These are phyloP conservation scores for Agapornis canus DNA, from an alignment of 2,797 vertebrate genomes.

Conservation along the genomic window DNA sequence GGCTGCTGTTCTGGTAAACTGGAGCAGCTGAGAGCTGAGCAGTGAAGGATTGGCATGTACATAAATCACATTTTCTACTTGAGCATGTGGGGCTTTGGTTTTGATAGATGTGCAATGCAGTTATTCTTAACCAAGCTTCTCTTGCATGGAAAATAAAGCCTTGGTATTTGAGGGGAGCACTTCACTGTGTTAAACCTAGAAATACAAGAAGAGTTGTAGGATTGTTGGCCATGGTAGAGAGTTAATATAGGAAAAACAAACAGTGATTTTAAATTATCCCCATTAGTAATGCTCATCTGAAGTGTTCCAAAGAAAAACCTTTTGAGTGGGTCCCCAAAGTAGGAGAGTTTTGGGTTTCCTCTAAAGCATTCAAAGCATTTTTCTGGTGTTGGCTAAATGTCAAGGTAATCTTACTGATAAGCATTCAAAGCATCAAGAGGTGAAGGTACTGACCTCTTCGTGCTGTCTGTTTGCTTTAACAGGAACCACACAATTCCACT, in stretches of 20 bases:
- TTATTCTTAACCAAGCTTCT: neutral
- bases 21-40: neutral
- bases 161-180: neutral
- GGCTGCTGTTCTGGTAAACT: neutral
- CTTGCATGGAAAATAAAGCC: neutral
- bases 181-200: neutral
- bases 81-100: neutral
- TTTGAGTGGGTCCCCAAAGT: neutral
- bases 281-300: neutral
- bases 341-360: neutral
- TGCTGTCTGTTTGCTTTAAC: slow-evolving; percentile 39
- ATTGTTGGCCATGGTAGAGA: neutral
- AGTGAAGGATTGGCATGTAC: neutral
- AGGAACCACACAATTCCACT: slow-evolving; percentile 88
- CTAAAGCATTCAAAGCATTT: neutral
- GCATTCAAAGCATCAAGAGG: neutral
- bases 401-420: neutral
- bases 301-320: neutral
- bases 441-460: neutral
- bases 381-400: neutral
- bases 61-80: neutral
- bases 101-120: neutral
- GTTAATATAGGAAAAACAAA: neutral
- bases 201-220: neutral
- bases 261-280: neutral